phyloP scores from a whole-genome alignment of 23 tunicate species.

The Aplidium turbinatum region DNA sequence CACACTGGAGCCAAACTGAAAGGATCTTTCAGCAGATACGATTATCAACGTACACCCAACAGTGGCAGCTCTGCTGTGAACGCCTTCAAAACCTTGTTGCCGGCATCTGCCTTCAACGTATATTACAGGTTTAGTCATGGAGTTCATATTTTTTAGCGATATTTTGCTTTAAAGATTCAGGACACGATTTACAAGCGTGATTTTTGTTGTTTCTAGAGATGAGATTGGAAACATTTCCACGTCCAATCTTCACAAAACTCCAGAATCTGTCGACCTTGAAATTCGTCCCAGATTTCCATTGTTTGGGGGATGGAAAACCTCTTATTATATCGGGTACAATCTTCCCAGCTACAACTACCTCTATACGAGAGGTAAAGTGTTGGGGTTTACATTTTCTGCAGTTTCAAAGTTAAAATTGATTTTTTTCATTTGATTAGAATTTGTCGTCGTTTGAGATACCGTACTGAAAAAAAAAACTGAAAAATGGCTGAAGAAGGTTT shows the following conservation, averaged over 20 bases:
- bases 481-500: too few relatives aligned
- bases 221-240: slow-evolving; percentile 99
- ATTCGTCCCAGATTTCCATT: slow-evolving; percentile 96
- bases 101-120: slow-evolving; percentile 83
- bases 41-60: slow-evolving; percentile 86
- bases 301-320: slow-evolving; percentile 98
- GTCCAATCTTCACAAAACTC: slow-evolving; percentile 59
- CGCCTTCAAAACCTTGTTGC: slow-evolving; percentile 85
- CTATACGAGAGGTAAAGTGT: slow-evolving; percentile 54
- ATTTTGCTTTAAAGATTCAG: too few relatives aligned
- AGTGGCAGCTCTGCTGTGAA: slow-evolving; percentile 84
- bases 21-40: slow-evolving; percentile 96
- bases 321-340: slow-evolving; percentile 92
- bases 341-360: slow-evolving; percentile 90
- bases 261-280: slow-evolving; percentile 91
- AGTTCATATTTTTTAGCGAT: too few relatives aligned
- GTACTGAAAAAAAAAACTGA: too few relatives aligned
- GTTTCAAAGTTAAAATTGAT: background rate
- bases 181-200: too few relatives aligned
- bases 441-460: too few relatives aligned
- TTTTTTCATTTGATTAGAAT: too few relatives aligned
- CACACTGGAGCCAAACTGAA: slow-evolving; percentile 94
- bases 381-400: background rate
- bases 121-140: slow-evolving; percentile 94
- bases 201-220: slow-evolving; percentile 73